A percentile compares a stretch with the other conserved stretches of the same genome.
These are phyloP conservation scores for Chouioia cunea DNA, from an alignment of 2,888 invertebrate genomes.

Conservation along the genomic window DNA sequence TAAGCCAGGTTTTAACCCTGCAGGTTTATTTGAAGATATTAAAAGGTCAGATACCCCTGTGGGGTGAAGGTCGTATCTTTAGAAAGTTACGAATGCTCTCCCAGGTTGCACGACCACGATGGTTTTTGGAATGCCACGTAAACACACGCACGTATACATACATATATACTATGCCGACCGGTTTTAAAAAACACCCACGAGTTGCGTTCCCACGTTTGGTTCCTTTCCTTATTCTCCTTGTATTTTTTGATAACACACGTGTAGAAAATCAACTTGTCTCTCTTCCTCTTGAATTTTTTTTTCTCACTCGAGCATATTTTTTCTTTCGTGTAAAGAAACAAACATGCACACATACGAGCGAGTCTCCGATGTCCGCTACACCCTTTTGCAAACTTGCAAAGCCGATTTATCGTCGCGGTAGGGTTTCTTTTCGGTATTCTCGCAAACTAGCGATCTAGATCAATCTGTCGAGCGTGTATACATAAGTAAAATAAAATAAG, in stretches of 20 bases:
- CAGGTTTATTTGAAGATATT: slow-evolving; percentile 13
- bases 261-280: slow-evolving; percentile 19
- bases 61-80: too few relatives aligned
- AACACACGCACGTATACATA: neutral
- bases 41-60: too few relatives aligned
- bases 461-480: too few relatives aligned
- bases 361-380: slow-evolving; percentile 16
- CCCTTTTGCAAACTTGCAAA: slow-evolving; percentile 35
- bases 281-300: neutral
- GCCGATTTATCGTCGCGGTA: slow-evolving; percentile 36
- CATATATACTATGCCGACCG: neutral
- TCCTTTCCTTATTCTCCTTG: neutral
- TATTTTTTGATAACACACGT: neutral
- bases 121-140: neutral
- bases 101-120: neutral
- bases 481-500: too few relatives aligned
- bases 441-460: too few relatives aligned
- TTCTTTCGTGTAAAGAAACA: slow-evolving; percentile 18
- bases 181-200: slow-evolving; percentile 43
- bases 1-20: slow-evolving; percentile 31
- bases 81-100: too few relatives aligned
- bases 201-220: slow-evolving; percentile 33
- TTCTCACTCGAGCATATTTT: too few relatives aligned
- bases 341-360: neutral
- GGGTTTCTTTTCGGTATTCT: slow-evolving; percentile 41